Base-by-base conservation (phyloP, 2,113 vertebrate genomes). In the Epinephelus cyanopodus region DNA sequence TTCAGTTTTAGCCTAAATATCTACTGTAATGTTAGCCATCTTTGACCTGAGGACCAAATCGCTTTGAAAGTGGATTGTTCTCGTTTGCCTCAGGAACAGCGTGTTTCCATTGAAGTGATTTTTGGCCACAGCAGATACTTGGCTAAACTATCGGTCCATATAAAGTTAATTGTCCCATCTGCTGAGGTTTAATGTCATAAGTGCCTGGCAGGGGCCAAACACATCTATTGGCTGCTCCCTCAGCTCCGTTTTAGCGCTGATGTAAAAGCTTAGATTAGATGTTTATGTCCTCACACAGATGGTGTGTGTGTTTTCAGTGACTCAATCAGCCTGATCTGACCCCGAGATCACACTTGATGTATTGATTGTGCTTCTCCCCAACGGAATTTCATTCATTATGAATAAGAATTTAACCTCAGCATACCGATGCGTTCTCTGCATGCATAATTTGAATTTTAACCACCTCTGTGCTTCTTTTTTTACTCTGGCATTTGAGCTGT, bases 141-240 rank as follows among this genome's bases (percentile, higher is more conserved):
- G n/a, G 85, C 77, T 62, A 1, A 67, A 45, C 17, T 39, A 27
- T 79, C 48, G 2, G 18, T 76, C 66, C 11, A 62, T 73, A 64
- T 79, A 68, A 84, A 53, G 77, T 68, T 74, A 82, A 74, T 77
- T 53, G 69, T 67, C 33, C 85, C 77, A 82, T 85, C 85, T 87
- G 80, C 71, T 83, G 69, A 70, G 72, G 42, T 83, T 87, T 69
- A 78, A 45, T 63, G 77, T 79, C 57, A 60, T 66, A 66, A 83
- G 81, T 73, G 73, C 65, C 64, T 77, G 6, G 1, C 71, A 52
- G 53, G 27, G 56, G 54, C 74, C 82, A 60, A 67, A 81, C 19
- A 27, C 3, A 29, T 77, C 48, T 23, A 72, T 23, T 47, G 77
- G 80, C 84, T 71, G 73, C 67, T 74, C 74, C 27, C 54, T 47